Evolutionary conservation across 2,113 vertebrate species (phyloP), one percentile per base, ranked within the genome.

Genomic region (Pseudonaja textilis): DNA sequence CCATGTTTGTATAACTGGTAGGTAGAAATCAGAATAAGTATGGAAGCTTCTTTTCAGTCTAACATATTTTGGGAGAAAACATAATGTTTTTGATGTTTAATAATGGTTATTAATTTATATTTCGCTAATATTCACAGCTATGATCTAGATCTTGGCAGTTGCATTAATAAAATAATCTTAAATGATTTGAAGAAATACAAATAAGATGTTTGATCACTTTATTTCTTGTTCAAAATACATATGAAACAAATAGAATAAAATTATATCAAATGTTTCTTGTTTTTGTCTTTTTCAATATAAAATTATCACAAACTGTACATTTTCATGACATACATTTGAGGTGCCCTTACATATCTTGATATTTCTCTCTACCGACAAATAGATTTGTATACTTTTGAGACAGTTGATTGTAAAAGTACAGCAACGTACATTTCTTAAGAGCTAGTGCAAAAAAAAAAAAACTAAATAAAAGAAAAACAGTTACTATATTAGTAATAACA

Each of bases 301-400:
- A 99, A 99, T 98, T 99, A 99, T 99, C 98, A 99, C 98, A 99
- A 99, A 99, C 98, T 99, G 98, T 99, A 98, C 97, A 99, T 98
- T 97, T 81, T 98, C 97, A 97, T 97, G 97, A 99, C 98, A 97
- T 96, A 87, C 96, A 95, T 96, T 96, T 97, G 97, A 98, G 97
- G 97, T 98, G 97, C 98, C 97, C 97, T 98, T 97, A 97, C 96
- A 95, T 96, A 94, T 96, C 98, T 94, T 97, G 96, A 93, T 96
- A 97, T 94, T 98, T 96, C 97, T 97, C 25, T 96, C 97, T 97
- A 97, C 96, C 95, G 97, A 98, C 97, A 97, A 98, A 95, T 97
- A 98, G 95, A 93, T 97, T 90, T 90, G 97, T 97, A 98, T 97
- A 94, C 95, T 96, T 97, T 96, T 97, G 96, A 97, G 96, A 96